Conservation (phyloP, 2,113 vertebrate genomes). For the Mirza zaza region DNA sequence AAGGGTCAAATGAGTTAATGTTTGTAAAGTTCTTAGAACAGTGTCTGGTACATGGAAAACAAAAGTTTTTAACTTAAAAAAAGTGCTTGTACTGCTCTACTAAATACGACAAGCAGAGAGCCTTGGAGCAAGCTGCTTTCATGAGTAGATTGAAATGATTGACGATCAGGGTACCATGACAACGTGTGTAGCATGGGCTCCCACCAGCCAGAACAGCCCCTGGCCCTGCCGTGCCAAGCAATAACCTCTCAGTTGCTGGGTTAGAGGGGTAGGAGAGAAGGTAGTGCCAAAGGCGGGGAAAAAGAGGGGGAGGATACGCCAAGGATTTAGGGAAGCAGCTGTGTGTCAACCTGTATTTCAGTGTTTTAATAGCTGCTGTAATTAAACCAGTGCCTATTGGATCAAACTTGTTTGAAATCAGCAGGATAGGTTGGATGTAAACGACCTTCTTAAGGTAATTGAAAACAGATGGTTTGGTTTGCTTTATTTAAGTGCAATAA, state of each 20-base stretch:
- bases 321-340: background rate
- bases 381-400: background rate
- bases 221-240: background rate
- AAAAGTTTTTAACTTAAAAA: background rate
- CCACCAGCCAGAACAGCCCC: background rate
- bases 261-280: accelerated
- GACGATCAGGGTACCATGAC: background rate
- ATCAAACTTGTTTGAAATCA: background rate
- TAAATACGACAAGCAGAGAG: background rate
- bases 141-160: background rate
- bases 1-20: background rate
- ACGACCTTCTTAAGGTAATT: background rate
- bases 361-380: background rate
- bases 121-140: background rate
- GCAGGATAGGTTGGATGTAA: background rate
- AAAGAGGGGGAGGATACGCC: background rate
- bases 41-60: background rate
- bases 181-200: accelerated
- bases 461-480: background rate
- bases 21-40: background rate
- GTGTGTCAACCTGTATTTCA: background rate
- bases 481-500: background rate
- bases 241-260: background rate
- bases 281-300: background rate
- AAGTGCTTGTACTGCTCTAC: background rate